Base-by-base conservation (phyloP, 1,140 invertebrate genomes). In the Aporrectodea caliginosa region DNA sequence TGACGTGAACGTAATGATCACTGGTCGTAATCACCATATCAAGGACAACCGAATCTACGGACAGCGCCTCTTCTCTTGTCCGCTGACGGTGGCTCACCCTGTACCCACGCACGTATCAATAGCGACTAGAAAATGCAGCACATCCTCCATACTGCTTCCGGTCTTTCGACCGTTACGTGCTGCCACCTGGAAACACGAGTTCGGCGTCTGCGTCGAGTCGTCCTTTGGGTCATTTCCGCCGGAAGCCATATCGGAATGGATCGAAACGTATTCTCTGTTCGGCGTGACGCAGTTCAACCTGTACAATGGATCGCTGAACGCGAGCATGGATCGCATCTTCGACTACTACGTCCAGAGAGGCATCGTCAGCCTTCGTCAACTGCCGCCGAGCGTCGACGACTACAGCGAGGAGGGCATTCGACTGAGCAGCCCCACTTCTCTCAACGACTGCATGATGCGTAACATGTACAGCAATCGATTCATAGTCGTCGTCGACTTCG, bases 371-470 rank as follows among this genome's bases (percentile, higher is more conserved):
- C n/a, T 76, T 12, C 27, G 43, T n/a, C 34, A 76, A 14, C 33
- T 76, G n/a, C 75, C 75, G 27, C 75, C 75, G 33, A 35, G 32
- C 75, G 75, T 76, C 27, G 1, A 30, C 34, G 43, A 76, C 27
- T 43, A 68, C 16, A 43, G 0, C 91, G n/a, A 29, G 70, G 35
- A 58, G 75, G 75, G 32, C 75, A 76, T 35, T 30, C 33, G 35
- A 31, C 75, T 76, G 16, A 76, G 75, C 75, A 76, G 75, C 27
- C 75, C 75, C 0, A 35, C 75, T 2, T 76, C 75, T 16, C 75
- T 97, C 69, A 97, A 97, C 87, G 95, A 97, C 89, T 97, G 95
- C 86, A 90, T 97, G 69, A 96, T 96, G 88, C 90, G 95, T 81
- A 93, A 93, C 31, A 95, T 96, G 93, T 93, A 93, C 80, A 89